Base-by-base conservation (phyloP, 2,113 vertebrate species). In the Micronycteris hirsuta region DNA sequence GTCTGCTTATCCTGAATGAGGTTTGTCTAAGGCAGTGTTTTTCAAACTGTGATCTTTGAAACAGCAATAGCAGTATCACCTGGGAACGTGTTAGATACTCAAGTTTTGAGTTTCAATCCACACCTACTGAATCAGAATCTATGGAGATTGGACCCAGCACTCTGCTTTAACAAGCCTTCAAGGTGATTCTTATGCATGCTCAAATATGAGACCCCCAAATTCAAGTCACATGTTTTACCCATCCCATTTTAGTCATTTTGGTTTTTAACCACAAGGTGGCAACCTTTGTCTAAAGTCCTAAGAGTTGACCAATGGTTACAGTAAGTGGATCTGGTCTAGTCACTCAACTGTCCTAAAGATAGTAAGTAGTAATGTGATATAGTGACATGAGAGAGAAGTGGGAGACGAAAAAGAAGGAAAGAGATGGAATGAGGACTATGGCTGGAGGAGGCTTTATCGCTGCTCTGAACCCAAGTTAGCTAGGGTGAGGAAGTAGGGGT, bases 241-340 rank as follows among this genome's bases (percentile, higher is more conserved):
- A 24, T 70, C 76, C 38, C n/a, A 58, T 85, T 68, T 85, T 96
- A 70, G 68, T 84, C 91, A 93, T 93, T 93, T 80, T 91, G 71
- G 85, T 73, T 68, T 94, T 54, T 43, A 74, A 91, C 95, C 96
- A 96, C 96, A 94, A 96, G 96, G 86, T 96, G 96, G 96, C 97
- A 81, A 94, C 54, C 45, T 96, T 96, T 87, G 77, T 85, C 93
- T 97, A 84, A 93, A 49, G 61, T 94, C 82, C 67, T 77, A 33
- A 49, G 47, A 84, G 76, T 92, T 93, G 91, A 68, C 36, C 58
- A 89, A 58, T 70, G 74, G 74, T 88, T 92, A 38, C 2, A 63
- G 14, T 78, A 80, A 68, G 68, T 86, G 28, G 76, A 45, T 70
- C 36, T 95, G 71, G 33, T 94, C 85, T 85, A 71, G 43, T 45